Evolutionary conservation across 2,113 vertebrate genomes (phyloP).

Genomic region (Anarhynchus alexandrinus): DNA sequence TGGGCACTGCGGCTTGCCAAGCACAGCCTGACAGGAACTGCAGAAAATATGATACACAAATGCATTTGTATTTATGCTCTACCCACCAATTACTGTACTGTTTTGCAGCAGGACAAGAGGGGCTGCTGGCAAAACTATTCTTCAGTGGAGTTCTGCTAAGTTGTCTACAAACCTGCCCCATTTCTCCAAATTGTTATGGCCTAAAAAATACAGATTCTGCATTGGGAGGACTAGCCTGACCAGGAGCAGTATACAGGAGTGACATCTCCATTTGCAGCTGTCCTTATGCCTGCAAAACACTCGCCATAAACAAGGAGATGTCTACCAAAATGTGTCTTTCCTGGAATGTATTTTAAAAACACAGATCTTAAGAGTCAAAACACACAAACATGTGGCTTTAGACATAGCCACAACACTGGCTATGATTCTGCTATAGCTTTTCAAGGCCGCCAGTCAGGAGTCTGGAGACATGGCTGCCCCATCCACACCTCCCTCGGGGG

Average conservation of each 20-base stretch:
- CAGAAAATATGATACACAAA: background rate
- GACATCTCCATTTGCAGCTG: background rate
- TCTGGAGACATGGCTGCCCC: background rate
- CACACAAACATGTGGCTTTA: background rate
- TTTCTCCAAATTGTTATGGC: background rate
- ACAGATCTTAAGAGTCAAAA: conserved; percentile 23
- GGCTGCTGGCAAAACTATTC: background rate
- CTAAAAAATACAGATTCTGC: background rate
- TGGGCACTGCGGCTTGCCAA: background rate
- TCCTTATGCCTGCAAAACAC: background rate
- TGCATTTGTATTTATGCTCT: background rate
- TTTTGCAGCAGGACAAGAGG: background rate
- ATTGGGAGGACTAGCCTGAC: background rate
- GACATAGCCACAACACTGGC: conserved; percentile 21
- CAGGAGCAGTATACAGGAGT: background rate
- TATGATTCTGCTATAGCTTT: background rate
- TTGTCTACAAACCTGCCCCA: background rate
- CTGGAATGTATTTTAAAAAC: background rate
- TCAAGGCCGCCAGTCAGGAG: background rate
- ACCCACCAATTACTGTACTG: background rate
- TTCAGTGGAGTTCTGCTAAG: background rate
- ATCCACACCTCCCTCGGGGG: background rate
- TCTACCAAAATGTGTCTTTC: background rate
- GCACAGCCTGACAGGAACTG: background rate
- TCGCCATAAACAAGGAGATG: background rate